Base-by-base conservation (phyloP, 2,113 vertebrate genomes). In the Pogonocichla stellata region DNA sequence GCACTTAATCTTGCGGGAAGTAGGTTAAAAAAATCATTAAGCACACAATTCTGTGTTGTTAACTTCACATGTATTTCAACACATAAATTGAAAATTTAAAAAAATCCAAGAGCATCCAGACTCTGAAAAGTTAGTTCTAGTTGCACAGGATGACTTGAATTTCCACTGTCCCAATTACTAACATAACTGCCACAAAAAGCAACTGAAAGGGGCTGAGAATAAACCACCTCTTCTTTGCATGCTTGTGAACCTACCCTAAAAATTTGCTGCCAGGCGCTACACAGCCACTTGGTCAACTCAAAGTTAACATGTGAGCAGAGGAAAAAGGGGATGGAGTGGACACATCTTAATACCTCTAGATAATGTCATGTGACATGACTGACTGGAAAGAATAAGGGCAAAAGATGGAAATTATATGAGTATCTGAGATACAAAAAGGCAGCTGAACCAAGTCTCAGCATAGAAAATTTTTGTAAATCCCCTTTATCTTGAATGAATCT, bases 1-100 rank as follows among this genome's bases (percentile, higher is more conserved):
- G 28, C 24, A 60, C 28, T 56, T 67, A 14, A 66, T 51, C 33
- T 60, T 80, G 31, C 24, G 43, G 19, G 40, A 80, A 71, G 24
- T 36, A 42, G 8, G 47, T 6, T 5, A 2, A 58, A 65, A 51
- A 64, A 65, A 22, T 7, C 0, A 0, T 60, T 64, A 67, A 43
- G 53, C 34, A 38, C 7, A 64, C 33, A 43, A 12, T 67, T 84
- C 43, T 53, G 2, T 24, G 26, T 56, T 8, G 38, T 56, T 74
- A 60, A 71, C n/a, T 53, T 71, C 14, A 19, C 12, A 4, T 9
- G 9, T 50, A 42, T 58, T 86, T 78, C 33, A 86, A 67, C n/a
- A 78, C 0, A 64, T 23, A 86, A 79, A 80, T 1, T 14, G 36
- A 79, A 78, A 53, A 54, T n/a, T 54, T 13, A 2, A 53, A 88